A percentile compares a stretch with the other conserved stretches of the same genome.
Evolutionary conservation across 2,797 vertebrate species (phyloP).

Genomic region (Arrhamphus sclerolepis): DNA sequence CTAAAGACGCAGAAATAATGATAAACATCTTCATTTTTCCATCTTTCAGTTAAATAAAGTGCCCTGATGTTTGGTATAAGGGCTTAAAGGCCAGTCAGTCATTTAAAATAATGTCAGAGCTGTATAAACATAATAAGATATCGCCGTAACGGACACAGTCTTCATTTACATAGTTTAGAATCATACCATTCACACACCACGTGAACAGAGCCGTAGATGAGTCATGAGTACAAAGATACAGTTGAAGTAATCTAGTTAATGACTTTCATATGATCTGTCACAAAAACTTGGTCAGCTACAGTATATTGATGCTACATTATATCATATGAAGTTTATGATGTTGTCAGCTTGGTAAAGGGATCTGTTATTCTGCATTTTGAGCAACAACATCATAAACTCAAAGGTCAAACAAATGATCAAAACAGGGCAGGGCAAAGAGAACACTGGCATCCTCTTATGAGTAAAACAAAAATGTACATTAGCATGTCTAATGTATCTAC

Average conservation of each 20-base stretch:
- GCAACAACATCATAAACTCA: slow-evolving; percentile 19
- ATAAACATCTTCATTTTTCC: slow-evolving; percentile 13
- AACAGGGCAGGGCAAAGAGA: slow-evolving; percentile 14
- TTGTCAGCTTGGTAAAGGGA: slow-evolving; percentile 12
- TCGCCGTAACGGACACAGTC: slow-evolving; percentile 11
- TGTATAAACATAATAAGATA: neutral
- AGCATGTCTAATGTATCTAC: slow-evolving; percentile 21
- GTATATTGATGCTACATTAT: slow-evolving; percentile 34
- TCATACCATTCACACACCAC: slow-evolving; percentile 22
- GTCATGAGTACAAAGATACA: slow-evolving; percentile 14
- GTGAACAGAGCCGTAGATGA: slow-evolving; percentile 26
- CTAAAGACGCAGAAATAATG: slow-evolving; percentile 4
- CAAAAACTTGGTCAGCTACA: slow-evolving; percentile 12
- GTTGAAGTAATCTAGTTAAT: slow-evolving; percentile 21
- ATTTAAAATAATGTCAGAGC: slow-evolving; percentile 12
- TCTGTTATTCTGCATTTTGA: neutral
- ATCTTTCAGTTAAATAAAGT: slow-evolving; percentile 34
- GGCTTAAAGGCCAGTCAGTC: slow-evolving; percentile 7
- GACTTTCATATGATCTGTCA: slow-evolving; percentile 12
- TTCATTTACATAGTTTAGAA: slow-evolving; percentile 36
- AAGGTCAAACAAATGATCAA: slow-evolving; percentile 13
- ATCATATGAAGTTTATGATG: slow-evolving; percentile 9
- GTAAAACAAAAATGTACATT: slow-evolving; percentile 33
- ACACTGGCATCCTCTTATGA: neutral
- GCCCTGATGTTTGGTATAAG: slow-evolving; percentile 11